Evolutionary conservation across 1,140 invertebrate species (phyloP).

Genomic region (Hyphantria cunea): DNA sequence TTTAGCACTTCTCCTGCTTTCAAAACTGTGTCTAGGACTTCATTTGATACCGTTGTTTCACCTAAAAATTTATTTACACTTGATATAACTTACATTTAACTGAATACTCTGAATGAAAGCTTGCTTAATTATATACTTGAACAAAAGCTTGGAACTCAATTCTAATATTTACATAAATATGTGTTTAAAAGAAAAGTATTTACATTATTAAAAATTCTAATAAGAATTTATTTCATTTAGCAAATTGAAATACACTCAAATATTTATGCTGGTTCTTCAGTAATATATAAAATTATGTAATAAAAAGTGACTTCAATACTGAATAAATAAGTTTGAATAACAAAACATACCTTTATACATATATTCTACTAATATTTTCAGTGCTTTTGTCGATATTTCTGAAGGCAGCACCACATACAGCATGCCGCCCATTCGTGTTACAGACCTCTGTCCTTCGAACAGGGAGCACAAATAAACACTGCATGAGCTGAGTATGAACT

Average conservation of each 20-base stretch:
- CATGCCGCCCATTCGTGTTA: conserved; percentile 81
- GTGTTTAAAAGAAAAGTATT: no score
- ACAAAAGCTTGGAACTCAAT: no score
- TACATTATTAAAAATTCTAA: no score
- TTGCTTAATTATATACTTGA: not conserved
- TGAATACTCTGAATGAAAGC: no score
- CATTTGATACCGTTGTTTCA: conserved; percentile 92
- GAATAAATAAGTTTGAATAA: no score
- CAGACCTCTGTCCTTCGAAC: conserved; percentile 82
- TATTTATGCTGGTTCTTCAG: no score
- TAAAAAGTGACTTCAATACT: no score
- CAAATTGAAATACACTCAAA: no score
- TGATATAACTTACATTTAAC: no score
- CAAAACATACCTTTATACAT: conserved; percentile 86
- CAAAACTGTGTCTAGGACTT: conserved; percentile 89
- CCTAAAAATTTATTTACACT: conserved; percentile 66
- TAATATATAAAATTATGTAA: no score
- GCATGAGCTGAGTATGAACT: conserved; percentile 92
- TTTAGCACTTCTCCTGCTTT: conserved; percentile 90
- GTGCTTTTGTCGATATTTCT: conserved; percentile 89
- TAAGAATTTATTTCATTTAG: no score
- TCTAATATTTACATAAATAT: no score
- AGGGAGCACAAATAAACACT: conserved; percentile 82
- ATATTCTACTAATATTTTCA: conserved; percentile 92
- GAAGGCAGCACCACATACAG: conserved; percentile 90